These are phyloP conservation scores for Amblyteles armatorius DNA, from an alignment of 2,888 invertebrate genomes.

Conservation along the genomic window DNA sequence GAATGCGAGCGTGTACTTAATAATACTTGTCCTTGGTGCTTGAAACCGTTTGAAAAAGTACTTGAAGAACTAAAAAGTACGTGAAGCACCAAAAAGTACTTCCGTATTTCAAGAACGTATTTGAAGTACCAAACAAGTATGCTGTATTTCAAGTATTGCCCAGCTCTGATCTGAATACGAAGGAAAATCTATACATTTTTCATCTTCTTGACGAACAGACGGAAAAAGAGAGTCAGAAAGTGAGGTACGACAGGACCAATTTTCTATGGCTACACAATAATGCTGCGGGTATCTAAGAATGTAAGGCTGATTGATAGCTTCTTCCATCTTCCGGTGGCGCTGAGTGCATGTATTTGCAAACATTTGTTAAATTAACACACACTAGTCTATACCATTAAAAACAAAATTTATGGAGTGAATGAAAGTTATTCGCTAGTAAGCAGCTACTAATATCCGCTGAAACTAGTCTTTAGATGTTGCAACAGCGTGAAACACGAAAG, in stretches of 20 bases:
- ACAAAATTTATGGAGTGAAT: neutral
- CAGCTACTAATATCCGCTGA: too few relatives aligned
- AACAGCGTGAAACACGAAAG: neutral
- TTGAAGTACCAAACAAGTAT: too few relatives aligned
- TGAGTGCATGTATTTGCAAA: neutral
- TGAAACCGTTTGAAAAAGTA: neutral
- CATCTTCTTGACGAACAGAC: slow-evolving; percentile 13
- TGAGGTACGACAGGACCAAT: slow-evolving; percentile 67
- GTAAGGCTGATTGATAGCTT: neutral
- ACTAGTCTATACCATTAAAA: neutral
- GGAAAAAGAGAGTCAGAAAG: slow-evolving; percentile 71
- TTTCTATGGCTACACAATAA: neutral
- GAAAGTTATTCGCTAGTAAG: too few relatives aligned
- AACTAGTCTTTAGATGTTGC: neutral
- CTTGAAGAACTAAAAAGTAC: too few relatives aligned
- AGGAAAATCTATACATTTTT: neutral
- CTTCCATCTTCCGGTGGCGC: neutral
- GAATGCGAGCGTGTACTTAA: too few relatives aligned
- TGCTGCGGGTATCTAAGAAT: neutral
- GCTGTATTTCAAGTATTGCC: too few relatives aligned
- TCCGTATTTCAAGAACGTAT: too few relatives aligned
- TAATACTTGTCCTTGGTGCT: too few relatives aligned
- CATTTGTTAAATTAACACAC: neutral
- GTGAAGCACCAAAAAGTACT: neutral
- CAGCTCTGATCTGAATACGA: neutral